Evolutionary conservation across 2,888 invertebrate species (phyloP), one percentile per base, ranked within the genome.

Genomic region (Automeris io): DNA sequence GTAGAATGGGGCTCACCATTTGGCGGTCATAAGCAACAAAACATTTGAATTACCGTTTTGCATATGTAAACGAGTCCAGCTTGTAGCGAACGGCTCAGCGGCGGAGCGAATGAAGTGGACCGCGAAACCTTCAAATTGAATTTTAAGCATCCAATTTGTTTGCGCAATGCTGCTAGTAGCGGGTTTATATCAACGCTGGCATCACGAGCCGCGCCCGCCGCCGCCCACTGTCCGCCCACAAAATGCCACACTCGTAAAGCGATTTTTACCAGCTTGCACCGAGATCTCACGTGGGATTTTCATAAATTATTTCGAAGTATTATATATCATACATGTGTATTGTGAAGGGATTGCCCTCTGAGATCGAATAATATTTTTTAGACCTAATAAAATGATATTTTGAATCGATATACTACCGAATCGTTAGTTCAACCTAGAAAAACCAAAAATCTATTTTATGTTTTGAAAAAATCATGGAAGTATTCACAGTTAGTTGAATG

Each of bases 111-210:
- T 80, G 77, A 80, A 81, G 74, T 73, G 76, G 72, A 78, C 85
- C 85, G 79, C 81, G 80, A 83, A 85, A 83, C 85, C 82, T 83
- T 82, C 72, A 82, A 83, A 85, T 85, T 85, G 85, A 85, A 85
- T 85, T 85, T 85, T 83, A 85, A 83, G 85, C 81, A 79, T 85
- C 80, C 85, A 85, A 85, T 85, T 83, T 83, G 85, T 83, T 85
- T 79, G 76, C 69, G 65, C 71, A 65, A 70, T 64, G 65, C 71
- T 63, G 72, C 57, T 61, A 50, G 55, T 50, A 47, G 44, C 44
- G 51, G 62, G 62, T 63, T n/a, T 65, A 65, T 70, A 69, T 67
- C 61, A 66, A 64, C 63, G 60, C 49, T 55, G 54, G 36, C 48
- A 56, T 57, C 61, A 53, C 47, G 43, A 41, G 42, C 49, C 41